These are phyloP conservation scores for Thalassophryne amazonica DNA, from an alignment of 2,797 vertebrate species.

Conservation along the genomic window DNA sequence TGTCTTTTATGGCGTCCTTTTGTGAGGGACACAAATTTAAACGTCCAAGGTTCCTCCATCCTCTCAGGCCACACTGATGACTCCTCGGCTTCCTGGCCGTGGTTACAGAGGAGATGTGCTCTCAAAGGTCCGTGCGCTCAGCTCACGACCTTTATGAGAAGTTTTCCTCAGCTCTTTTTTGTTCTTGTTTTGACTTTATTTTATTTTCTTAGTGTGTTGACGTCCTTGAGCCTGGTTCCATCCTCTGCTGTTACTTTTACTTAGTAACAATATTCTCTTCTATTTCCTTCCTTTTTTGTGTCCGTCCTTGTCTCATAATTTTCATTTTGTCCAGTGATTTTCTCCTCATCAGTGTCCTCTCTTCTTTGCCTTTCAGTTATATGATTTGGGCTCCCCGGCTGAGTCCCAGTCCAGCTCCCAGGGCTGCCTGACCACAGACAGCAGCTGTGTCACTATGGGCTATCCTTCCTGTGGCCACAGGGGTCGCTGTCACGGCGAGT, in stretches of 20 bases:
- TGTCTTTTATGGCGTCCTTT: constrained; percentile 25
- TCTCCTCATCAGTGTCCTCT: background rate
- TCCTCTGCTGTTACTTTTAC: constrained; percentile 14
- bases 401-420: constrained; percentile 84
- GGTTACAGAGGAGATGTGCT: background rate
- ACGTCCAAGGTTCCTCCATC: constrained; percentile 17
- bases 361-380: constrained; percentile 72
- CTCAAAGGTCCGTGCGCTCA: background rate
- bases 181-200: constrained; percentile 12
- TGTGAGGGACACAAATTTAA: constrained; percentile 17
- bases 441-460: constrained; percentile 84
- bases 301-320: background rate
- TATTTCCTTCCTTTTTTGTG: background rate
- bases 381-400: constrained; percentile 84
- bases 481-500: constrained; percentile 84
- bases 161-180: constrained; percentile 1
- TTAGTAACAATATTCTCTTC: background rate
- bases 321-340: background rate
- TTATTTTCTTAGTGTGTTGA: constrained; percentile 3
- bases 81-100: background rate
- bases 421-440: constrained; percentile 82
- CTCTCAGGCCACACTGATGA: constrained; percentile 6
- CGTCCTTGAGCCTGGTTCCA: too few relatives aligned
- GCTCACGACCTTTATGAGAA: constrained; percentile 19
- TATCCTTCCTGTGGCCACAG: constrained; percentile 81